Evolutionary conservation across 1,140 invertebrate genomes (phyloP).

Genomic region (Physella acuta): DNA sequence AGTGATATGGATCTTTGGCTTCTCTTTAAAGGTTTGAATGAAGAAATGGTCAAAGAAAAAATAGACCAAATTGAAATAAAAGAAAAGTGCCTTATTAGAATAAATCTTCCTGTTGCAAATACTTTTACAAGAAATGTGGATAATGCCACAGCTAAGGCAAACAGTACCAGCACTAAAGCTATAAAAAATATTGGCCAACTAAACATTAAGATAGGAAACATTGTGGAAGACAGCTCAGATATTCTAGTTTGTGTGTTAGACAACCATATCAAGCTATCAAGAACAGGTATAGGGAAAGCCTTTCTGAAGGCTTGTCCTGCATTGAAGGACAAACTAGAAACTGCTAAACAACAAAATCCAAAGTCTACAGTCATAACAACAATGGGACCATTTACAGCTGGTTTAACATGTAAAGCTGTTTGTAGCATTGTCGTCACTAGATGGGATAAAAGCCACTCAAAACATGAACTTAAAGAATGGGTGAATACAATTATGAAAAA

Average conservation of each 20-base stretch:
- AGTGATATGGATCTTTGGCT: conserved; percentile 1
- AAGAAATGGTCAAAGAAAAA: not conserved
- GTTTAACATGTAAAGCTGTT: conserved; percentile 2
- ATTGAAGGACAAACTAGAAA: not conserved
- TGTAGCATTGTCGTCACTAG: not conserved
- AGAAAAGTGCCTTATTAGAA: not conserved
- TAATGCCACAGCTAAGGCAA: no score
- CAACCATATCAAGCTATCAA: not conserved
- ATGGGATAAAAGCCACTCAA: not conserved
- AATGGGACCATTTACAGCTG: not conserved
- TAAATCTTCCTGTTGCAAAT: no score
- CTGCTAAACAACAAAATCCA: not conserved
- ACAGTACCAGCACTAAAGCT: not conserved
- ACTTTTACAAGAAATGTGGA: no score
- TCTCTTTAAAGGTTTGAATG: not conserved
- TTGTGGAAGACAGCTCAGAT: conserved; percentile 2
- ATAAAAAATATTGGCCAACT: not conserved
- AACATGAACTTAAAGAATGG: not conserved
- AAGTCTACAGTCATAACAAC: not conserved
- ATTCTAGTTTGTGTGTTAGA: not conserved
- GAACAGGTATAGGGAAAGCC: not conserved
- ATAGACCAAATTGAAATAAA: not conserved
- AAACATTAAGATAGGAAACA: not conserved
- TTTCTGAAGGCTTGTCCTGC: not conserved
- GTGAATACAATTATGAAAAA: not conserved